phyloP scores from a whole-genome alignment of 2,113 vertebrate genomes.

The Artemisiospiza belli region DNA sequence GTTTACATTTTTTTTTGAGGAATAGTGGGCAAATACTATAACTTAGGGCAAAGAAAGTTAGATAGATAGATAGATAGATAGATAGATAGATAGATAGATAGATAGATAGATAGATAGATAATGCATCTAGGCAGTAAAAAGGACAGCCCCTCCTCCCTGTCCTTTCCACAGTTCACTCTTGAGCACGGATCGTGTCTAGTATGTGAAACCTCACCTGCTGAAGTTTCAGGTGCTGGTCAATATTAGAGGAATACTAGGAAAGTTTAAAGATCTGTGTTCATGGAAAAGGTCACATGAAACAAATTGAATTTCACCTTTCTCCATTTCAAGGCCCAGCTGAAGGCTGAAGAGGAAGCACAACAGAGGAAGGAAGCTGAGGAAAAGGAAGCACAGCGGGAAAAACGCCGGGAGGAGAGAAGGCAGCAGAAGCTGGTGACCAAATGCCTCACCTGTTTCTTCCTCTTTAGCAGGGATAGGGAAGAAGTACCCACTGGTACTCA shows the following conservation, averaged over 20 bases:
- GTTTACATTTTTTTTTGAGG: not conserved
- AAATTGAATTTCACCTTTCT: not conserved
- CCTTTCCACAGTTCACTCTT: not conserved
- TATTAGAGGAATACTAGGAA: not conserved
- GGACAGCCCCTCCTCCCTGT: not conserved
- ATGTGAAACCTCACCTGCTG: not conserved
- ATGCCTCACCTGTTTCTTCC: not conserved
- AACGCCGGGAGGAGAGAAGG: slow-evolving; percentile 81
- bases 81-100: not conserved
- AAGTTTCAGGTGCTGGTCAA: not conserved
- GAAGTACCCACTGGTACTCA: not conserved
- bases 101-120: not conserved
- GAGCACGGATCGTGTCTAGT: not conserved
- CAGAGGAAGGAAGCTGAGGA: slow-evolving; percentile 81
- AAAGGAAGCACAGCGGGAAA: slow-evolving; percentile 76
- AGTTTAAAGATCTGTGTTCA: not conserved
- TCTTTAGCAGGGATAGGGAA: not conserved
- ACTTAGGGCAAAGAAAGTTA: not conserved
- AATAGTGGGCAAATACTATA: not conserved
- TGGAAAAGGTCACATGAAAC: not conserved
- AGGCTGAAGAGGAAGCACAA: slow-evolving; percentile 83
- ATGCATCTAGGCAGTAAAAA: not conserved
- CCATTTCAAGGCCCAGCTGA: slow-evolving; percentile 80
- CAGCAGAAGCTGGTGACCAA: slow-evolving; percentile 81
- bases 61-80: not conserved